phyloP scores from a whole-genome alignment of 30 jellyfish, hydroid and myxozoan species.

The Chrysaora quinquecirrha region DNA sequence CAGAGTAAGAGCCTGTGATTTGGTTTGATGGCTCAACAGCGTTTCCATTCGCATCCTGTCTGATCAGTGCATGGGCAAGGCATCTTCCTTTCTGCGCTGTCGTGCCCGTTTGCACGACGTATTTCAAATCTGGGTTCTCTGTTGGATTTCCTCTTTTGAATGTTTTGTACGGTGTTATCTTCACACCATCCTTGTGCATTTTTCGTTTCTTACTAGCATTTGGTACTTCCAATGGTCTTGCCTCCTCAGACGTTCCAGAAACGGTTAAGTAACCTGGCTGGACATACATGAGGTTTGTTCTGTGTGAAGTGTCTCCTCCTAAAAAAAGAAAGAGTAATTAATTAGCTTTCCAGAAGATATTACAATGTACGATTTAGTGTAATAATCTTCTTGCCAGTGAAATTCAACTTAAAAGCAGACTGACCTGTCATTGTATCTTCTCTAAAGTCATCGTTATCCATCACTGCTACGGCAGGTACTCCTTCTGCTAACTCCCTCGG shows the following conservation, averaged over 20 bases:
- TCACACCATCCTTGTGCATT: neutral
- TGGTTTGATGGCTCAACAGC: neutral
- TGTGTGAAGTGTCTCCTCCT: neutral
- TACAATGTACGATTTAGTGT: neutral
- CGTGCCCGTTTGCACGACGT: neutral
- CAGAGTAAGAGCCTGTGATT: neutral
- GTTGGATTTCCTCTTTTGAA: neutral
- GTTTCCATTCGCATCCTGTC: neutral
- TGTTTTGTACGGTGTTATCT: neutral
- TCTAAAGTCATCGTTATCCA: neutral
- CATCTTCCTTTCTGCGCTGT: neutral
- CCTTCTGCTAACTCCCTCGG: neutral
- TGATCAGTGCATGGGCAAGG: neutral
- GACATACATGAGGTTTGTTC: neutral
- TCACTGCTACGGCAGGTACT: neutral
- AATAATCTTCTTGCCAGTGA: neutral
- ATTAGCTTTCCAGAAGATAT: neutral
- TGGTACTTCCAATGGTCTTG: neutral
- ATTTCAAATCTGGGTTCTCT: neutral
- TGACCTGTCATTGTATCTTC: neutral
- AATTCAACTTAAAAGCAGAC: neutral
- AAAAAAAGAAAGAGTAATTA: neutral
- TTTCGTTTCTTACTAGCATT: neutral
- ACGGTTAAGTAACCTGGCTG: neutral
- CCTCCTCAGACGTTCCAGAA: neutral